These are phyloP conservation scores for Aeoliscus strigatus DNA, from an alignment of 2,797 vertebrate species.

Conservation along the genomic window DNA sequence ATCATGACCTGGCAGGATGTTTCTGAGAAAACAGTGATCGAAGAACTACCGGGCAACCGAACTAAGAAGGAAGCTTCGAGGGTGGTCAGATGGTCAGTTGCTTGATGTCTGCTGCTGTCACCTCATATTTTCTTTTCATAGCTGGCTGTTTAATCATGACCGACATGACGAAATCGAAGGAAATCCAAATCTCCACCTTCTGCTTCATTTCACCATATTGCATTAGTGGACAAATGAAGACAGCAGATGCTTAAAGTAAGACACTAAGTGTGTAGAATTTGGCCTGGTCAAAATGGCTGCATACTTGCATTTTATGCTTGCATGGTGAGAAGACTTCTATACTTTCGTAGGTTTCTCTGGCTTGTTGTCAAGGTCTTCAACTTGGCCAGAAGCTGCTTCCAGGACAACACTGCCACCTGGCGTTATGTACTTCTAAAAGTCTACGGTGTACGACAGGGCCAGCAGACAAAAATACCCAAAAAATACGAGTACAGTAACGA, in stretches of 20 bases:
- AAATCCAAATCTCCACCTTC: too few species aligned
- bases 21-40: constrained; percentile 23
- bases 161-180: too few species aligned
- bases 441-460: too few species aligned
- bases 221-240: too few species aligned
- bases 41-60: constrained; percentile 26
- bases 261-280: too few species aligned
- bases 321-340: constrained; percentile 30
- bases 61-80: constrained; percentile 10
- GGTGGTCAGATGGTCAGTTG: constrained; percentile 20
- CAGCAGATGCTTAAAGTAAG: too few species aligned
- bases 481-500: background rate
- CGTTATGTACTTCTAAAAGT: background rate
- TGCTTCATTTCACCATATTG: too few species aligned
- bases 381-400: constrained; percentile 1
- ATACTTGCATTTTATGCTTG: background rate
- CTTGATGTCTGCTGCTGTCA: constrained; percentile 5
- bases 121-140: constrained; percentile 29
- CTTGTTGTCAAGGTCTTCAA: constrained; percentile 28
- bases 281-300: constrained; percentile 13
- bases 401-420: constrained; percentile 55
- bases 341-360: constrained; percentile 39
- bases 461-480: too few species aligned
- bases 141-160: too few species aligned
- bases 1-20: constrained; percentile 20